Evolutionary conservation across 2,888 invertebrate genomes (phyloP).

Genomic region (Ypsolopha sequella): DNA sequence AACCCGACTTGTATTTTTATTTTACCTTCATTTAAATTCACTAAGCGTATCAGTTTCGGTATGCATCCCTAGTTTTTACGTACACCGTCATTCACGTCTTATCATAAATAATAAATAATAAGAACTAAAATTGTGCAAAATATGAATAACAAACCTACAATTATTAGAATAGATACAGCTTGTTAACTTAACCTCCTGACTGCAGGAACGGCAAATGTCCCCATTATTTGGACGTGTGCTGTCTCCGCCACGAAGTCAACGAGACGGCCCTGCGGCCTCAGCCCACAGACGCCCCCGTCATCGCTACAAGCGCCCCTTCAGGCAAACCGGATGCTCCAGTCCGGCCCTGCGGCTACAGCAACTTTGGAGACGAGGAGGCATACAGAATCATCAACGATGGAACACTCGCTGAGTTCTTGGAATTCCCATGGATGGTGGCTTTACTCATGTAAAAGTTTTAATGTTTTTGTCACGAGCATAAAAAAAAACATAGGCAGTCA

Average conservation of each 20-base stretch:
- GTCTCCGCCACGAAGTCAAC: constrained; percentile 1
- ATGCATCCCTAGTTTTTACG: no score
- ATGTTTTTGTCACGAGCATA: constrained; percentile 28
- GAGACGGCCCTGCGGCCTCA: constrained; percentile 2
- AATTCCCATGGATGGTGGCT: constrained; percentile 83
- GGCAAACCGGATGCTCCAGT: neutral
- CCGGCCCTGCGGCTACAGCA: constrained; percentile 72
- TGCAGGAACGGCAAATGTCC: constrained; percentile 7
- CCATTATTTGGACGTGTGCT: constrained; percentile 10
- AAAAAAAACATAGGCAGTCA: no score
- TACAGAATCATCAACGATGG: constrained; percentile 72
- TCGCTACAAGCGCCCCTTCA: neutral
- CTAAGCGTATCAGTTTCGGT: no score
- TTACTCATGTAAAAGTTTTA: constrained; percentile 65
- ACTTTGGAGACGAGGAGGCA: constrained; percentile 75
- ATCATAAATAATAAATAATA: no score
- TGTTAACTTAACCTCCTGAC: no score
- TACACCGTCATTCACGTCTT: no score
- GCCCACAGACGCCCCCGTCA: neutral
- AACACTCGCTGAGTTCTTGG: constrained; percentile 76
- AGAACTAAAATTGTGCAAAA: no score
- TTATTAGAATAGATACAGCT: no score
- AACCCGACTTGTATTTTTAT: no score
- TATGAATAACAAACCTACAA: no score
- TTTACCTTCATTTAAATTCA: no score